Base-by-base conservation (phyloP, 2,113 vertebrate species). In the Mola mola region DNA sequence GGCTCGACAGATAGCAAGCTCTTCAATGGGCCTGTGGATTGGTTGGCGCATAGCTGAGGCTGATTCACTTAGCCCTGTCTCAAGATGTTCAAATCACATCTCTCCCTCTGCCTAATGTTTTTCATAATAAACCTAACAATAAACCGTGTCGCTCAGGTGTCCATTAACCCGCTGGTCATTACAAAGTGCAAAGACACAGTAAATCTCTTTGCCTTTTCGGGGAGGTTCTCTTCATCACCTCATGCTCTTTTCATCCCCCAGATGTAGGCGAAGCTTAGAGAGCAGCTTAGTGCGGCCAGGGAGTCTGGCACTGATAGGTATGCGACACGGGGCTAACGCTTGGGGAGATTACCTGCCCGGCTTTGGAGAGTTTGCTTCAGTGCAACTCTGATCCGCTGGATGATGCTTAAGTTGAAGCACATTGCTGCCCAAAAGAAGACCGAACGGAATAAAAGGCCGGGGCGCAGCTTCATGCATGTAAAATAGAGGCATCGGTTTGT, bases 81-180 rank as follows among this genome's bases (percentile, higher is more conserved):
- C n/a, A n/a, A n/a, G n/a, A n/a, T n/a, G n/a, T n/a, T n/a, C n/a
- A n/a, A n/a, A n/a, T n/a, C n/a, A n/a, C n/a, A n/a, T n/a, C n/a
- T n/a, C n/a, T n/a, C n/a, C n/a, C n/a, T n/a, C n/a, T n/a, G n/a
- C n/a, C n/a, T 78, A 59, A 66, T 66, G 58, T 86, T 75, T 88
- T 83, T 65, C 36, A 58, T 58, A 74, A 61, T 68, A n/a, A n/a
- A n/a, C n/a, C n/a, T n/a, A n/a, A n/a, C 78, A 85, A 79, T 84
- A 72, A 80, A 74, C 66, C 61, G 16, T 81, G 84, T 81, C 72
- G 48, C 73, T 73, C 73, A 75, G 77, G 72, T 80, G 81, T 74
- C 83, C 60, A 83, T 87, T 78, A 83, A 83, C 58, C 64, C 19
- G 8, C 40, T 16, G 72, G 75, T 79, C 78, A 71, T 85, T 83